Conservation (phyloP, 2,113 vertebrate species). For the Ptychochromis oligacanthus region DNA sequence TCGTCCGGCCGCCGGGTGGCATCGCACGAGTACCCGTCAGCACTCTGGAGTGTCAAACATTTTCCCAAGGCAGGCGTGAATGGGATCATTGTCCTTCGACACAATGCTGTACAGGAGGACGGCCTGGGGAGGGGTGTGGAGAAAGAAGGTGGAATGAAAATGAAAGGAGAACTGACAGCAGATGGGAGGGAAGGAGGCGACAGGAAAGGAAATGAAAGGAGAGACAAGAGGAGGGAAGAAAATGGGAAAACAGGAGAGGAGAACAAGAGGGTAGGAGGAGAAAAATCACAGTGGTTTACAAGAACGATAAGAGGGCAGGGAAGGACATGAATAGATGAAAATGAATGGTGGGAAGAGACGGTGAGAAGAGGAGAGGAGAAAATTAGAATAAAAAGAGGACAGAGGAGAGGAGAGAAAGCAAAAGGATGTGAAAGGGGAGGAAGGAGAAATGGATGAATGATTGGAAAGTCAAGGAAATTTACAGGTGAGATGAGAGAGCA, state of each 20-base stretch:
- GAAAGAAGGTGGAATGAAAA: conserved; percentile 13
- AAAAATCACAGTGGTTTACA: background rate
- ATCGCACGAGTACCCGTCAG: conserved; percentile 30
- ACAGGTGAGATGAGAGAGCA: background rate
- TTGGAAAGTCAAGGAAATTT: background rate
- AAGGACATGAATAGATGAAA: background rate
- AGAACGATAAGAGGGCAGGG: background rate
- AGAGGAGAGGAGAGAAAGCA: background rate
- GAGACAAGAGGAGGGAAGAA: background rate
- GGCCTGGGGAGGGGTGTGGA: background rate
- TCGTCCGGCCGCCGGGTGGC: conserved; percentile 7
- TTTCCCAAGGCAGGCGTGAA: conserved; percentile 51
- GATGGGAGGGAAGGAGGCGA: background rate
- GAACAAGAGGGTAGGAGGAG: background rate
- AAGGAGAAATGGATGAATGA: background rate
- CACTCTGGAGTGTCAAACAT: conserved; percentile 52
- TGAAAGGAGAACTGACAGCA: conserved; percentile 12
- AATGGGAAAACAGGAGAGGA: background rate
- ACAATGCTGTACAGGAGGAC: background rate
- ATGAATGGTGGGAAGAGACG: background rate
- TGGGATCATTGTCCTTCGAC: conserved; percentile 65
- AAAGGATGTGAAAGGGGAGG: background rate
- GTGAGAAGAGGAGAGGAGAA: background rate
- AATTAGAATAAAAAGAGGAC: background rate
- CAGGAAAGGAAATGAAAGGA: background rate